Evolutionary conservation across 2,888 invertebrate species (phyloP).

Genomic region (Chrysotoxum bicinctum): DNA sequence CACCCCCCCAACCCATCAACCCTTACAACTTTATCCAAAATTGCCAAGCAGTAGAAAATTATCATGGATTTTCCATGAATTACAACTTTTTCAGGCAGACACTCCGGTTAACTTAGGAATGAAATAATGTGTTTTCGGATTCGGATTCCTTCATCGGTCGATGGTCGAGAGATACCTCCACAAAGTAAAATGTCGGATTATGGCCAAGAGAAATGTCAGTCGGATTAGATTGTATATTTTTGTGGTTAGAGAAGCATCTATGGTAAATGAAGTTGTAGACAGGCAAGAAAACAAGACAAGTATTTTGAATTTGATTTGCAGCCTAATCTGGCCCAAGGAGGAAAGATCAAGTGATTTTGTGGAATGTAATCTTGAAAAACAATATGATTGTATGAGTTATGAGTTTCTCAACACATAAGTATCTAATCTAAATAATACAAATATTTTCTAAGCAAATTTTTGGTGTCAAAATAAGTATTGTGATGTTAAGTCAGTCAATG

Average conservation of each 20-base stretch:
- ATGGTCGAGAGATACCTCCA: conserved; percentile 9
- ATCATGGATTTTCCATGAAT: conserved; percentile 62
- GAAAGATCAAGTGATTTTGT: conserved; percentile 30
- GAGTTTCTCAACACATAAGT: neutral
- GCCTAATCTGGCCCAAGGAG: conserved; percentile 1
- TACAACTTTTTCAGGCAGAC: conserved; percentile 50
- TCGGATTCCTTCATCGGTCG: conserved; percentile 26
- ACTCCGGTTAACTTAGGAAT: conserved; percentile 41
- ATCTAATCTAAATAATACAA: neutral
- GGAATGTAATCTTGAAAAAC: conserved; percentile 16
- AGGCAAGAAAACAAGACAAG: conserved; percentile 20
- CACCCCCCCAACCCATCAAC: neutral
- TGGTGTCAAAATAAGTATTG: no score
- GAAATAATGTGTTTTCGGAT: conserved; percentile 57
- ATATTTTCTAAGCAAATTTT: neutral
- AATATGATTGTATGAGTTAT: neutral
- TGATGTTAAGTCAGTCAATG: no score
- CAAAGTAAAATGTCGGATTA: conserved; percentile 41
- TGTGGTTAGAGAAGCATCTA: conserved; percentile 18
- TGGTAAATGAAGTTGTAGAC: conserved; percentile 53
- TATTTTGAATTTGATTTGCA: conserved; percentile 53
- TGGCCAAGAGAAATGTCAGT: conserved; percentile 49
- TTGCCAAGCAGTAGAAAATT: conserved; percentile 52
- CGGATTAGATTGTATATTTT: conserved; percentile 40
- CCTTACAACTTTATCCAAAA: conserved; percentile 46